phyloP scores from a whole-genome alignment of 1,140 invertebrate species.

The Contarinia nasturtii region DNA sequence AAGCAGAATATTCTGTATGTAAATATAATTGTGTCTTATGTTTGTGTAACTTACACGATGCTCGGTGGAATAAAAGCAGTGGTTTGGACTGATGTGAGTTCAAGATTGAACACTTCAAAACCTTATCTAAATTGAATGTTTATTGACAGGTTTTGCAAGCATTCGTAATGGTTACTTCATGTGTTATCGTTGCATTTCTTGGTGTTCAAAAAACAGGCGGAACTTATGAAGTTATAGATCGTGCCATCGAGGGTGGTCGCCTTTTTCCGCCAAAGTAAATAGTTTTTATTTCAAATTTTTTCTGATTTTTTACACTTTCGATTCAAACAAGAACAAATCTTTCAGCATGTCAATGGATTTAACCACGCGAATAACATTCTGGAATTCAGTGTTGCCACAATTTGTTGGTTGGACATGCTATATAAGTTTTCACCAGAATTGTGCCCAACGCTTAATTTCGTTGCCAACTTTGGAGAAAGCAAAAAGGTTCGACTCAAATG shows the following conservation, averaged over 20 bases:
- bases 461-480: not conserved
- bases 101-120: too few species aligned
- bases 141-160: conserved; percentile 34
- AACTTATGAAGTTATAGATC: conserved; percentile 35
- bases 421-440: not conserved
- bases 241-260: conserved; percentile 30
- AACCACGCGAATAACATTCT: not conserved
- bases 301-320: too few species aligned
- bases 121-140: too few species aligned
- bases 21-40: conserved; percentile 45
- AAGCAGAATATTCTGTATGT: conserved; percentile 48
- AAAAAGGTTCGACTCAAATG: not conserved
- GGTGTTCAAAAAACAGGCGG: conserved; percentile 47
- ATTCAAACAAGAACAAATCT: too few species aligned
- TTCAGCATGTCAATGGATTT: not conserved
- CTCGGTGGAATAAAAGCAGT: conserved; percentile 72
- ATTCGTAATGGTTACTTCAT: conserved; percentile 49
- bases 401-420: not conserved
- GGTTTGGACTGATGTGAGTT: conserved; percentile 71
- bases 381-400: not conserved
- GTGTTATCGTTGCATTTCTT: conserved; percentile 43
- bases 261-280: conserved; percentile 41
- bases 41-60: conserved; percentile 69
- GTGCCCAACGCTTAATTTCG: not conserved
- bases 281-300: not conserved